Conservation (phyloP, 92 coral and sea anemone species). For the Phenganax marumi region DNA sequence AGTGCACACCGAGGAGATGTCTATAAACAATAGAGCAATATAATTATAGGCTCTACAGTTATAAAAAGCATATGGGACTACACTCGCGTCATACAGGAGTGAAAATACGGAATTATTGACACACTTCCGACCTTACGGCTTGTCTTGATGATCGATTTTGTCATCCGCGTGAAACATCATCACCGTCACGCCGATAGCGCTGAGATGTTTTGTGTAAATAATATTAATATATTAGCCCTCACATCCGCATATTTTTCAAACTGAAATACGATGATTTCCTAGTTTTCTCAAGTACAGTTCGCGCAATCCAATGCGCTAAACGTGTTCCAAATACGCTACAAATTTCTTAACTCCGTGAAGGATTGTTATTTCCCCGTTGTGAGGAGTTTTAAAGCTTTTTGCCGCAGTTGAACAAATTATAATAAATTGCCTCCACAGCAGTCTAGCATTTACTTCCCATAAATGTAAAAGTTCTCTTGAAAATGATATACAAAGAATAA, state of each 20-base stretch:
- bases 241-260: constrained; percentile 41
- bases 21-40: constrained; percentile 40
- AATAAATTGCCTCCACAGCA: not conserved
- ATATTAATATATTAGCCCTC: constrained; percentile 40
- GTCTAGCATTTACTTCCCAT: constrained; percentile 4
- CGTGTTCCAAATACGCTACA: too few relatives aligned
- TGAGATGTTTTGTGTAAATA: constrained; percentile 43
- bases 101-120: not conserved
- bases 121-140: not conserved
- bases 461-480: not conserved
- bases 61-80: constrained; percentile 8
- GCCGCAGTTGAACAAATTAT: not conserved
- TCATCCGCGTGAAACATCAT: not conserved
- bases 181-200: constrained; percentile 5
- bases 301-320: too few relatives aligned
- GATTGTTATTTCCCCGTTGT: not conserved
- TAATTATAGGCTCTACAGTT: constrained; percentile 16
- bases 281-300: too few relatives aligned
- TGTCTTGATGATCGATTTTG: not conserved
- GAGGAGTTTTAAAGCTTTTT: not conserved
- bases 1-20: constrained; percentile 21
- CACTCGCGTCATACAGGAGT: not conserved
- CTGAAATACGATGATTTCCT: not conserved
- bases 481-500: not conserved
- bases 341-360: too few relatives aligned